A percentile compares a stretch with the other conserved stretches of the same genome.
These are phyloP conservation scores for Macroramphosus scolopax DNA, from an alignment of 2,797 vertebrate species.

Conservation along the genomic window DNA sequence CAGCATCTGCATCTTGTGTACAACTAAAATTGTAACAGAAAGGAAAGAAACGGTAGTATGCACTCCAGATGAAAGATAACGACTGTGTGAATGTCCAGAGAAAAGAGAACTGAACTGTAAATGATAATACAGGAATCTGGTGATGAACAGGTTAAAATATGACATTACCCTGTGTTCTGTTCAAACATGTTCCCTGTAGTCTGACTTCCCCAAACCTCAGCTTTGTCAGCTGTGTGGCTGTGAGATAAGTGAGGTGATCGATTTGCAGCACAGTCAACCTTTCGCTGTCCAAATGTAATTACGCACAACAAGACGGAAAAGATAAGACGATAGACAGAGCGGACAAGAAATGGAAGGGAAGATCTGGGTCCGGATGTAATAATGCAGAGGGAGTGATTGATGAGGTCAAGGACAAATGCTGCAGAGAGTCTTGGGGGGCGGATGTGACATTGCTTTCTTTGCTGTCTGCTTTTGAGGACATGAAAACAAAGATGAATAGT, in stretches of 20 bases:
- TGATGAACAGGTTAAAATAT: too few relatives aligned
- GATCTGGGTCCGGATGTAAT: constrained; percentile 13
- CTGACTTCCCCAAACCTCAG: too few relatives aligned
- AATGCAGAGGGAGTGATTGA: constrained; percentile 13
- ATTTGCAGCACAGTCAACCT: constrained; percentile 63
- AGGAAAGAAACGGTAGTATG: too few relatives aligned
- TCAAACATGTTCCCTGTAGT: too few relatives aligned
- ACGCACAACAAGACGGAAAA: constrained; percentile 36
- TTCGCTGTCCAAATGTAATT: constrained; percentile 62
- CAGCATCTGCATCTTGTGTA: too few relatives aligned
- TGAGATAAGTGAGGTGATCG: constrained; percentile 63
- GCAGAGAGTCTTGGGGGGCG: background rate
- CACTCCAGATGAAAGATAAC: too few relatives aligned
- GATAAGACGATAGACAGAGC: constrained; percentile 33
- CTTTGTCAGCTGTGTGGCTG: constrained; percentile 15
- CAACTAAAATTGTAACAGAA: too few relatives aligned
- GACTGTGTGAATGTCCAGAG: too few relatives aligned
- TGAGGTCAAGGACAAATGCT: background rate
- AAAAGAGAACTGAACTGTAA: too few relatives aligned
- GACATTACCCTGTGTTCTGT: too few relatives aligned
- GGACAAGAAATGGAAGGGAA: constrained; percentile 17
- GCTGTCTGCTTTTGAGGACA: background rate
- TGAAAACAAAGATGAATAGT: background rate
- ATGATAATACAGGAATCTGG: too few relatives aligned
- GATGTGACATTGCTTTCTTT: background rate